phyloP scores from a whole-genome alignment of 2,888 invertebrate genomes.

The Mechanitis mazaeus region DNA sequence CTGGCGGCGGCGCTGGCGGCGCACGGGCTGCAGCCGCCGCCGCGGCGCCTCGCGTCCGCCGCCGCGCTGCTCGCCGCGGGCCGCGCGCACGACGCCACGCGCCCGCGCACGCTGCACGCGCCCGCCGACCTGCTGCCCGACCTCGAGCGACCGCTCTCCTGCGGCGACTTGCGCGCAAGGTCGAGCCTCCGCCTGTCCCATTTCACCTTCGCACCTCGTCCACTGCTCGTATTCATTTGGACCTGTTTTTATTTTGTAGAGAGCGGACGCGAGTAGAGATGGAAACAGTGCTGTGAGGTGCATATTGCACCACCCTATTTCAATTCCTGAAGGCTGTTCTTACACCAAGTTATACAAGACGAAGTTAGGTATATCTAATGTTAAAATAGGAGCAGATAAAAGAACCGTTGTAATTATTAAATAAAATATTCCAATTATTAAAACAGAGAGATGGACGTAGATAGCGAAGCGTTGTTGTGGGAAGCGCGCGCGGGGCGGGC shows the following conservation, averaged over 20 bases:
- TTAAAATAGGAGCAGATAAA: constrained; percentile 75
- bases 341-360: constrained; percentile 77
- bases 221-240: background rate
- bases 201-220: too few species aligned
- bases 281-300: constrained; percentile 93
- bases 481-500: constrained; percentile 72
- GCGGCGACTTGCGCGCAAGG: constrained; percentile 67
- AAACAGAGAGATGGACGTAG: constrained; percentile 74
- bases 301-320: constrained; percentile 71
- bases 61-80: constrained; percentile 76
- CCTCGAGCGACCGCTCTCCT: constrained; percentile 70
- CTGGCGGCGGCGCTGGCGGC: constrained; percentile 90
- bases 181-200: constrained; percentile 22
- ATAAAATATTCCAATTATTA: constrained; percentile 78
- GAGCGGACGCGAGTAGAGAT: constrained; percentile 87
- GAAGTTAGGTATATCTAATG: constrained; percentile 76
- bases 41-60: constrained; percentile 80
- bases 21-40: constrained; percentile 87
- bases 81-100: constrained; percentile 73
- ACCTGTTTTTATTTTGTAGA: constrained; percentile 43
- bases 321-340: constrained; percentile 77
- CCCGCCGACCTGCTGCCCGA: constrained; percentile 66
- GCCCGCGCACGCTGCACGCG: constrained; percentile 60
- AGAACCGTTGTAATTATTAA: constrained; percentile 76
- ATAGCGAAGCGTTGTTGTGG: constrained; percentile 74